These are phyloP conservation scores for Tursiops truncatus DNA, from an alignment of 2,113 vertebrate genomes.

Conservation along the genomic window DNA sequence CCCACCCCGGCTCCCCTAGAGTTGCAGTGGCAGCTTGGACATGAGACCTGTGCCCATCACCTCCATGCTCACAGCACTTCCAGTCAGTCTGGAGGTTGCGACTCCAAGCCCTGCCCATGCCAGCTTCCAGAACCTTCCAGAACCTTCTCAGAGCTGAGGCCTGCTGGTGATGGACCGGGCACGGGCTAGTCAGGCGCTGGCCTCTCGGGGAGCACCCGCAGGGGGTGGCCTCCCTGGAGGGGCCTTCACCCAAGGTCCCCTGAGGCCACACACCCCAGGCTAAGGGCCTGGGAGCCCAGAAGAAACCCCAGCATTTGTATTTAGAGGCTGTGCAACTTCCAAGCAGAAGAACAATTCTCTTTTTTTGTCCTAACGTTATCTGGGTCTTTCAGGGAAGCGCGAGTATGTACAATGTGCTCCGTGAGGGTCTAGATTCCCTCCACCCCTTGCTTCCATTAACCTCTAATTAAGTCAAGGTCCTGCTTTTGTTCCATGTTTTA, in stretches of 20 bases:
- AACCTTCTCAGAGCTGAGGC: background rate
- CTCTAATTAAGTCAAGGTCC: background rate
- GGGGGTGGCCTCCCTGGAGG: rapidly evolving
- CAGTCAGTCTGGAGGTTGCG: background rate
- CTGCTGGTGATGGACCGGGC: rapidly evolving
- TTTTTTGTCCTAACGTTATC: background rate
- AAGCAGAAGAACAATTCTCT: background rate
- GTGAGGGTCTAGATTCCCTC: background rate
- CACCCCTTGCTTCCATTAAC: rapidly evolving
- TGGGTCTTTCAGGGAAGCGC: background rate
- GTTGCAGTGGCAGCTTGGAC: background rate
- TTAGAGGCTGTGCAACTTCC: background rate
- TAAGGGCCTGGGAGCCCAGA: background rate
- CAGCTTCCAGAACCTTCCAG: background rate
- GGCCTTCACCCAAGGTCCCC: background rate
- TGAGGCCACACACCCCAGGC: background rate
- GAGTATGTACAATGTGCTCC: rapidly evolving
- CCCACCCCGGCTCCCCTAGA: background rate
- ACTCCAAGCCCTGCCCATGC: background rate
- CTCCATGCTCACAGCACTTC: background rate
- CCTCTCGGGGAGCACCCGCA: background rate
- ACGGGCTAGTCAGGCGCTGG: background rate
- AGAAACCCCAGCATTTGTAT: rapidly evolving
- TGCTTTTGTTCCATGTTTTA: background rate
- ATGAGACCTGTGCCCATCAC: rapidly evolving